These are phyloP conservation scores for Caenorhabditis doughertyi DNA, from an alignment of 2,888 invertebrate genomes.

Conservation along the genomic window DNA sequence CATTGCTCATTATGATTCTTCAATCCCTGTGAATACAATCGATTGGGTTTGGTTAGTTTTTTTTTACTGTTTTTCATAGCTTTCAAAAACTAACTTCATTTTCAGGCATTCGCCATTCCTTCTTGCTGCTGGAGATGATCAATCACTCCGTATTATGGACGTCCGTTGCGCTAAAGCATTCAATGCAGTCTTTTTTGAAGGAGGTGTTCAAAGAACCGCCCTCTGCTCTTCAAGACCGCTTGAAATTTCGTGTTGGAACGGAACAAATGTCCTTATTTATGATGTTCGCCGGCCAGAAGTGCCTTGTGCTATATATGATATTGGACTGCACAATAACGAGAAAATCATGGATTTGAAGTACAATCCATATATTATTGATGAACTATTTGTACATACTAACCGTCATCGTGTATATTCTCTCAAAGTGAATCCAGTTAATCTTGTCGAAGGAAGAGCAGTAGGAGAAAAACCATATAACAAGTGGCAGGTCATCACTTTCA, in stretches of 20 bases:
- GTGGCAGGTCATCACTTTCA: slow-evolving; percentile 52
- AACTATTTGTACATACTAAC: slow-evolving; percentile 57
- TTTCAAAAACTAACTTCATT: too few relatives aligned
- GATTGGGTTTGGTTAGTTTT: slow-evolving; percentile 55
- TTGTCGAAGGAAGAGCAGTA: slow-evolving; percentile 3
- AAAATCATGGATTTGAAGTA: slow-evolving; percentile 40
- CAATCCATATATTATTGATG: slow-evolving; percentile 52
- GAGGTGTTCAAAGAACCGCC: slow-evolving; percentile 46
- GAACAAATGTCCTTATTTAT: slow-evolving; percentile 37
- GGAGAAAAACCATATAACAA: slow-evolving; percentile 2
- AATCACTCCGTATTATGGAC: slow-evolving; percentile 46
- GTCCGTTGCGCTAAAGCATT: slow-evolving; percentile 38
- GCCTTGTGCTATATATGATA: slow-evolving; percentile 26
- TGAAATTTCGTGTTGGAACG: slow-evolving; percentile 51
- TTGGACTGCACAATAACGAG: slow-evolving; percentile 9
- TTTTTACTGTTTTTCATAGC: too few relatives aligned
- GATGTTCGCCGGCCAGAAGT: slow-evolving; percentile 50
- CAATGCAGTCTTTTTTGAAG: slow-evolving; percentile 47
- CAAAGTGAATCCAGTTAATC: slow-evolving; percentile 23
- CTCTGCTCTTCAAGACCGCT: slow-evolving; percentile 14
- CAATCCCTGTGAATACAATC: slow-evolving; percentile 31
- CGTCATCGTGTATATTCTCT: slow-evolving; percentile 16
- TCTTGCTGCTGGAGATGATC: slow-evolving; percentile 50
- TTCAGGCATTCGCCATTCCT: slow-evolving; percentile 35
- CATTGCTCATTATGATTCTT: slow-evolving; percentile 44